These are phyloP conservation scores for Thymelicus lineola DNA, from an alignment of 2,888 invertebrate genomes.

Conservation along the genomic window DNA sequence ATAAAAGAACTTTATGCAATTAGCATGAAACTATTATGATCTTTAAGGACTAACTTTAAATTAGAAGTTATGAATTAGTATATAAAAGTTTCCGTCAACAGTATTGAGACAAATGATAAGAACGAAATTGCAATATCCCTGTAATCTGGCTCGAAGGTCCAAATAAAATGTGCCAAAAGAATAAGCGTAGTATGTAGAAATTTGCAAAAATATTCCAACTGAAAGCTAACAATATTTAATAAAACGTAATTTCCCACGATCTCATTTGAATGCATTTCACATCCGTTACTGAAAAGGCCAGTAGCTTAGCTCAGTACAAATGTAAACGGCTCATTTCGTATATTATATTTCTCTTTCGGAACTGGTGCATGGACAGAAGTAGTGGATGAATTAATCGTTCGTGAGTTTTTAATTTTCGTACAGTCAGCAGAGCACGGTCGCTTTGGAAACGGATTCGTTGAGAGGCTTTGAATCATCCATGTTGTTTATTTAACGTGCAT, in stretches of 20 bases:
- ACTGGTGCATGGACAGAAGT: slow-evolving; percentile 8
- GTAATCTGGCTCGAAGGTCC: too few species aligned
- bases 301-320: slow-evolving; percentile 3
- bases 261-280: slow-evolving; percentile 2
- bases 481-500: not conserved
- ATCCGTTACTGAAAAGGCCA: slow-evolving; percentile 6
- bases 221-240: not conserved
- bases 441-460: not conserved
- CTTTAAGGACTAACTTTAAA: too few species aligned
- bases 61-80: too few species aligned
- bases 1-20: too few species aligned
- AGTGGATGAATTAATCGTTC: slow-evolving; percentile 26
- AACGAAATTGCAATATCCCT: too few species aligned
- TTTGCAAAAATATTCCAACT: not conserved
- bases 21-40: too few species aligned
- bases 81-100: too few species aligned
- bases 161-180: too few species aligned
- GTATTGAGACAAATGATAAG: too few species aligned
- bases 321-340: slow-evolving; percentile 21
- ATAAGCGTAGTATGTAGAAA: too few species aligned
- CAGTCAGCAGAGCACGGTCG: slow-evolving; percentile 14
- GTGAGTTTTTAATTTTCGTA: slow-evolving; percentile 25
- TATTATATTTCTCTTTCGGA: slow-evolving; percentile 12
- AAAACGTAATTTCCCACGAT: not conserved
- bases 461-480: slow-evolving; percentile 2